Evolutionary conservation across 2,888 invertebrate species (phyloP).

Genomic region (Eueremaeus valkanovi): DNA sequence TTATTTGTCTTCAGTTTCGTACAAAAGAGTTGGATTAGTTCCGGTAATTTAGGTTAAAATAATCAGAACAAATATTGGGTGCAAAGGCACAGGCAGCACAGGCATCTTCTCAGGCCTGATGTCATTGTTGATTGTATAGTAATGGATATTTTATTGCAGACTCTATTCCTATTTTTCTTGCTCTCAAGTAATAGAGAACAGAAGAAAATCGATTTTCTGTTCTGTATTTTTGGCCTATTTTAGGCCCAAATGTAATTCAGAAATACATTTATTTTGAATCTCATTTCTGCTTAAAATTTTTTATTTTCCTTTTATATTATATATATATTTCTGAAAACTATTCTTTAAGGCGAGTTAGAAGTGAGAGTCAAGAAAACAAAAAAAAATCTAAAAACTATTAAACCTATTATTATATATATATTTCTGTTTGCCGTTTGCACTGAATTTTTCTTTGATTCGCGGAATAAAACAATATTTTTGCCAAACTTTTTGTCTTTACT

Average conservation of each 20-base stretch:
- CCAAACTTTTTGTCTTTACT: background rate
- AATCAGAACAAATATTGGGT: background rate
- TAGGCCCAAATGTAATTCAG: background rate
- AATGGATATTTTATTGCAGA: conserved; percentile 32
- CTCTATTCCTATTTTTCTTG: conserved; percentile 14
- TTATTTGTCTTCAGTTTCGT: too few species aligned
- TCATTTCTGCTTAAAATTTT: background rate
- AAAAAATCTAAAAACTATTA: background rate
- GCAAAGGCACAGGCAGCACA: background rate
- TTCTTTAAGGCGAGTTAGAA: background rate
- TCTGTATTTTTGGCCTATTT: conserved; percentile 4
- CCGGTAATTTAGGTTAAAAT: conserved; percentile 13
- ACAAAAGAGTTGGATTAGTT: background rate
- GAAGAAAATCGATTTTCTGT: conserved; percentile 15
- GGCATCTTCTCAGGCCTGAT: background rate
- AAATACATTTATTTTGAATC: conserved; percentile 32
- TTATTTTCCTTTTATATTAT: background rate
- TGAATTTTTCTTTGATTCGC: background rate
- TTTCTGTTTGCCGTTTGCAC: background rate
- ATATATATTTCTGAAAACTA: background rate
- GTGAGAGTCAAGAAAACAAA: background rate
- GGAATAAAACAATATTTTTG: background rate
- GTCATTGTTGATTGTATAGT: conserved; percentile 28
- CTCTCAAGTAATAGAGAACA: conserved; percentile 13
- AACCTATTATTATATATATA: conserved; percentile 1